Percentiles rank a stretch among this genome's conserved stretches.
Conservation (phyloP, 2,113 vertebrate species). For the Emydura subglobosa region DNA sequence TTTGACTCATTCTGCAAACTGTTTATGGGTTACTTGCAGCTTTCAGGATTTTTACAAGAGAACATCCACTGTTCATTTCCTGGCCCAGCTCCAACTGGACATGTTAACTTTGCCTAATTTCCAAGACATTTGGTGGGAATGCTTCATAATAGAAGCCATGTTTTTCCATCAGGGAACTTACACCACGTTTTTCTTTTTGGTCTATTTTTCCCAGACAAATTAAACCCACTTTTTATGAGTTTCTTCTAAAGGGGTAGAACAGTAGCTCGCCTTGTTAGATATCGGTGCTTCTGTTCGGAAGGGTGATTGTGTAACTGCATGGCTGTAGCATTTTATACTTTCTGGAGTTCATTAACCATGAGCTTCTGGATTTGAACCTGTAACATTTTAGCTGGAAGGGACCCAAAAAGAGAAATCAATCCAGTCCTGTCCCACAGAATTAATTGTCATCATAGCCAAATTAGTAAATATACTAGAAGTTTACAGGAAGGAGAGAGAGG, state of each 20-base stretch:
- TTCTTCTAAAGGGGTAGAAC: constrained; percentile 76
- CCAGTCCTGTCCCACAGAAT: constrained; percentile 63
- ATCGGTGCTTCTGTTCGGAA: constrained; percentile 72
- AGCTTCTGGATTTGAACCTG: constrained; percentile 51
- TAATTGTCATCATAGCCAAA: constrained; percentile 71
- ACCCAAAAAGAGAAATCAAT: constrained; percentile 67
- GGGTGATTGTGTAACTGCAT: constrained; percentile 64
- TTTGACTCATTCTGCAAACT: constrained; percentile 83
- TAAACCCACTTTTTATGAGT: constrained; percentile 79
- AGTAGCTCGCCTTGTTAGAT: constrained; percentile 76
- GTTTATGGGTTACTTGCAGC: constrained; percentile 84
- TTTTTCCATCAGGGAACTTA: constrained; percentile 80
- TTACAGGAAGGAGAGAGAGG: constrained; percentile 32
- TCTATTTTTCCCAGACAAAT: constrained; percentile 81
- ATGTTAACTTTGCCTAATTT: constrained; percentile 83
- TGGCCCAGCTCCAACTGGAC: constrained; percentile 79
- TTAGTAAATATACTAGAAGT: constrained; percentile 70
- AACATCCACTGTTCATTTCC: constrained; percentile 83
- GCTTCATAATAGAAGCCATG: constrained; percentile 70
- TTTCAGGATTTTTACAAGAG: constrained; percentile 82
- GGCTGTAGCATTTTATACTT: constrained; percentile 57
- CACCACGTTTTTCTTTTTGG: constrained; percentile 18
- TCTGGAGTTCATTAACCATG: constrained; percentile 60
- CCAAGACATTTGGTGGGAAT: constrained; percentile 80
- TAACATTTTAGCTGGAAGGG: constrained; percentile 50